A percentile compares a stretch with the other conserved stretches of the same genome.
Evolutionary conservation across 2,888 invertebrate species (phyloP).

Genomic region (Phyllotreta striolata): DNA sequence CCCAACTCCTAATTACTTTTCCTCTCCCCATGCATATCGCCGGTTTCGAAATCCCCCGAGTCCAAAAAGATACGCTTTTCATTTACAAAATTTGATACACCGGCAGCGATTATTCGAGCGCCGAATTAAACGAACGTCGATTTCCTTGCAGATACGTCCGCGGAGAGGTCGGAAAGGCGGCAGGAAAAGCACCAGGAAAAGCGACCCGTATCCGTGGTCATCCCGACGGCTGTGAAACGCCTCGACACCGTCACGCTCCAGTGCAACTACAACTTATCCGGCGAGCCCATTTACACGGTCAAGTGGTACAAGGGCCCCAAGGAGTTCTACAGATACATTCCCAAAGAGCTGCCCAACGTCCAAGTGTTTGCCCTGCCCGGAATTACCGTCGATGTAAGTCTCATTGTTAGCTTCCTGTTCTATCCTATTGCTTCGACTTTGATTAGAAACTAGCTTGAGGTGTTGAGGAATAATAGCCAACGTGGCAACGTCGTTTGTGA

Average conservation of each 20-base stretch:
- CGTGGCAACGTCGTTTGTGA: no score
- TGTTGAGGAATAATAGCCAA: no score
- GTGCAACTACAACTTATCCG: slow-evolving; percentile 79
- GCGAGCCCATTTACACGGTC: slow-evolving; percentile 78
- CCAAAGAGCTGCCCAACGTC: slow-evolving; percentile 79
- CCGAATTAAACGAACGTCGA: no score
- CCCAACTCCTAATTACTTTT: no score
- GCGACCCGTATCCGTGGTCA: slow-evolving; percentile 74
- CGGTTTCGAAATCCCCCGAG: no score
- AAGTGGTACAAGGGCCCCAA: slow-evolving; percentile 82
- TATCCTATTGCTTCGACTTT: background rate
- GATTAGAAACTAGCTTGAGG: background rate
- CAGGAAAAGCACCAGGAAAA: background rate
- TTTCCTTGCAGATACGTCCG: no score
- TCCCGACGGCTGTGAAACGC: slow-evolving; percentile 75
- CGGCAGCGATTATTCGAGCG: no score
- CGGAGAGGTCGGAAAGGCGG: no score
- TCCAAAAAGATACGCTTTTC: no score
- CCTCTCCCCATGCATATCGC: no score
- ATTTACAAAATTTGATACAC: no score
- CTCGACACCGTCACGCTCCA: slow-evolving; percentile 78
- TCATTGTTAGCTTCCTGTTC: slow-evolving; percentile 13
- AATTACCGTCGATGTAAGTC: slow-evolving; percentile 77
- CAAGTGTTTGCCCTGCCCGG: slow-evolving; percentile 76
- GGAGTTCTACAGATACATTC: slow-evolving; percentile 83